A percentile compares a stretch with the other conserved stretches of the same genome.
These are phyloP conservation scores for Sula dactylatra DNA, from an alignment of 2,113 vertebrate genomes.

Conservation along the genomic window DNA sequence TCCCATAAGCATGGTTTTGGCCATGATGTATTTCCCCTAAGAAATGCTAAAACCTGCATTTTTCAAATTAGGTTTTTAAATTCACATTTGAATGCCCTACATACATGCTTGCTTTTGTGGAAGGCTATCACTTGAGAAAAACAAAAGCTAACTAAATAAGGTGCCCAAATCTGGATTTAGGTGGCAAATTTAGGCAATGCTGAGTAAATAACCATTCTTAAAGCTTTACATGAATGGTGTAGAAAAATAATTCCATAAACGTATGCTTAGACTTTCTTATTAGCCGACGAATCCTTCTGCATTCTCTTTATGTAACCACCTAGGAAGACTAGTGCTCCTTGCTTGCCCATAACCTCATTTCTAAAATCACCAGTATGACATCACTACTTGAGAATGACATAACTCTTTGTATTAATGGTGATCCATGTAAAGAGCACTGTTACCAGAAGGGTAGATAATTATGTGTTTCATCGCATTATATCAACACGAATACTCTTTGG, in stretches of 20 bases:
- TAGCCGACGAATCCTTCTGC: neutral
- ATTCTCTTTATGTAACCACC: neutral
- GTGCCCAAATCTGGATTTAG: neutral
- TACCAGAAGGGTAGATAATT: neutral
- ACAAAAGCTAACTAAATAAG: neutral
- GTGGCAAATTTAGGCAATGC: neutral
- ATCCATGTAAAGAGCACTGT: neutral
- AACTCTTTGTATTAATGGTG: neutral
- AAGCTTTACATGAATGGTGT: neutral
- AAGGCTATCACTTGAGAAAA: neutral
- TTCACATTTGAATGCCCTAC: neutral
- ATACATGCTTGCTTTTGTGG: neutral
- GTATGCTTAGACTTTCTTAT: neutral
- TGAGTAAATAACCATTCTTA: neutral
- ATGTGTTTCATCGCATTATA: neutral
- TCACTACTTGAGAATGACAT: neutral
- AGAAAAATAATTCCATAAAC: neutral
- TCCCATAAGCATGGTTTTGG: neutral
- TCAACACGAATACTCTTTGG: constrained; percentile 7
- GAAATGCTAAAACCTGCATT: neutral
- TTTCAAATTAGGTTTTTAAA: neutral
- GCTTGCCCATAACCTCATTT: neutral
- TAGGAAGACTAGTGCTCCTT: neutral
- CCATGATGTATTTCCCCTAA: neutral
- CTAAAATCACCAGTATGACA: neutral